Base-by-base conservation (phyloP, 2,797 vertebrate genomes). In the Clarias laeviceps region DNA sequence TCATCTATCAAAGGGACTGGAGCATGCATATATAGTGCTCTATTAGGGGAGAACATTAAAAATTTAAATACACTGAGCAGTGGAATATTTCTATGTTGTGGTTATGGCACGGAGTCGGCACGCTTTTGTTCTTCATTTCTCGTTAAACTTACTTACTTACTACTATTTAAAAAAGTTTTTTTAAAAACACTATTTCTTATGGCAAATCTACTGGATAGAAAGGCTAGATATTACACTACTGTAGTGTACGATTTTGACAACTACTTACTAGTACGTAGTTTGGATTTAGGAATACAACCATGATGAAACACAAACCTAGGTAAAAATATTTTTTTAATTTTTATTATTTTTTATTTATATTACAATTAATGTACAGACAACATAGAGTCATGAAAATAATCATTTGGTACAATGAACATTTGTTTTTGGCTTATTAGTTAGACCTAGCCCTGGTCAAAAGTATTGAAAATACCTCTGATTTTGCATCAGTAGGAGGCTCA, bases 401-500 rank as follows among this genome's bases (percentile, higher is more conserved):
- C 5, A 66, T 29, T 18, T 68, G 14, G 17, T 17, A 37, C 66
- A 27, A 2, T 69, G 20, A 69, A 34, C 65, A 66, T 27, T 29
- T 66, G 64, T 34, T 17, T n/a, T 8, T 68, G 29, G 65, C 6
- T 68, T 32, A 40, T 22, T 70, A 18, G 29, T 68, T 9, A 68
- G 29, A 1, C 17, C 29, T 68, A 68, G 65, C 65, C 8, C 29
- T 34, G 29, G 17, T 68, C 17, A 68, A 32, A 34, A 8, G 0
- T 34, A 34, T 5, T 20, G 20, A 68, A 68, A 29, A 34, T 14
- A 50, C 45, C 45, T 50, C 37, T 40, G 37, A 40, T 40, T 40
- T 40, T 69, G 95, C 94, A 72, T 94, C 94, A 14, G 78, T 93
- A 0, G 93, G 93, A 70, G 94, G 90, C 84, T 93, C 93, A 27